These are phyloP conservation scores for Leuctra nigra DNA, from an alignment of 2,888 invertebrate genomes.

Conservation along the genomic window DNA sequence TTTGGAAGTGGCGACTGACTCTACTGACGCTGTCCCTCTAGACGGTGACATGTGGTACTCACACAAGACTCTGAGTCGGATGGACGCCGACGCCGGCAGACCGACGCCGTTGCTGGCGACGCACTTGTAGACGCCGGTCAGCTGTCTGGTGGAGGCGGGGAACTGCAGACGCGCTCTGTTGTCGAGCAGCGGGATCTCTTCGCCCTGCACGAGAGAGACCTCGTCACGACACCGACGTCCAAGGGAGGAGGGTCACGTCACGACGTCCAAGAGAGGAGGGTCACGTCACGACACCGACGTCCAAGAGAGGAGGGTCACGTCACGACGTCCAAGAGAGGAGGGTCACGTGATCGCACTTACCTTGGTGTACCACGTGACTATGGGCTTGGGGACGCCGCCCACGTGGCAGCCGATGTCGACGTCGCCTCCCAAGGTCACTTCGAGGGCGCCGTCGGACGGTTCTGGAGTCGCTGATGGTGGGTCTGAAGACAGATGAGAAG, in stretches of 20 bases:
- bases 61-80: slow-evolving; percentile 68
- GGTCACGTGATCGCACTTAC: too few species aligned
- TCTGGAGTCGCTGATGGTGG: slow-evolving; percentile 60
- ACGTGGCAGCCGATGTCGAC: slow-evolving; percentile 68
- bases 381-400: slow-evolving; percentile 63
- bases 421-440: slow-evolving; percentile 62
- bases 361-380: slow-evolving; percentile 61
- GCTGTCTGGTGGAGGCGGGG: slow-evolving; percentile 55
- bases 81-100: slow-evolving; percentile 57
- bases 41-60: too few species aligned
- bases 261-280: too few species aligned
- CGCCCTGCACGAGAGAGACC: slow-evolving; percentile 54
- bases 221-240: too few species aligned
- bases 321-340: too few species aligned
- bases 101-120: slow-evolving; percentile 68
- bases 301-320: too few species aligned
- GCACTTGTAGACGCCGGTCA: slow-evolving; percentile 63
- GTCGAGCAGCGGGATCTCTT: slow-evolving; percentile 53
- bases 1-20: too few species aligned
- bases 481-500: slow-evolving; percentile 46
- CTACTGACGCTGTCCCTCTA: too few species aligned
- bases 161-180: slow-evolving; percentile 56
- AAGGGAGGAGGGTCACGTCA: too few species aligned
- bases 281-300: too few species aligned
- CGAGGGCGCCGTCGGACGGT: slow-evolving; percentile 62